Evolutionary conservation across 2,113 vertebrate genomes (phyloP), one percentile per base, ranked within the genome.

Genomic region (Ifrita kowaldi): DNA sequence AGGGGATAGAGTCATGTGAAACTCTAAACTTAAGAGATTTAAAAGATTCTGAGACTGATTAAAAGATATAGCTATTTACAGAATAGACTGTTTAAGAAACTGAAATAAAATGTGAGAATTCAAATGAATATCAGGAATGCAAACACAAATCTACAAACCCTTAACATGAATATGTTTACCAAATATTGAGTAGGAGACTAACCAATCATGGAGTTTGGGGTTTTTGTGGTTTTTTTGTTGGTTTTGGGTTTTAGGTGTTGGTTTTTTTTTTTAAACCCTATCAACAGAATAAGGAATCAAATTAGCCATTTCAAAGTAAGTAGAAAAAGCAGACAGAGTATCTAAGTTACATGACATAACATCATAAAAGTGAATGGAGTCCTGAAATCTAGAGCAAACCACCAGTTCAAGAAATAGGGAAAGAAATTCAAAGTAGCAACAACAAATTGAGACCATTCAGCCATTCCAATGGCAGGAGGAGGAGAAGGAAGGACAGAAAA

Each of bases 181-280:
- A 75, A 52, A 50, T 32, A 75, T 10, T 21, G 83, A 76, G 17
- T 35, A 68, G 4, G 13, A 88, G 5, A 19, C 19, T 52, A 60
- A 81, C 7, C 2, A 41, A 2, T 16, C 22, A 37, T 4, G 6
- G 19, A 7, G 7, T 17, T 59, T 59, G 24, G 2, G 3, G 1
- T 1, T 49, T 9, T 19, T 12, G 22, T 35, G 2, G 5, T 16
- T n/a, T 17, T 59, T 37, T 14, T 24, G 17, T 44, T 44, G n/a
- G 42, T 32, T 37, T 3, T 12, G 47, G 8, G 12, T 47, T 6
- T 47, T 23, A 23, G 22, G 6, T 47, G 15, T 13, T 47, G 11
- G 20, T n/a, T 16, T 8, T 7, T 7, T 33, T 27, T 75, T 23
- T 56, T 33, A 5, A 42, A 6, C 4, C 22, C 3, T 46, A 8